Evolutionary conservation across 2,888 invertebrate genomes (phyloP).

Genomic region (Archips crataeganus): DNA sequence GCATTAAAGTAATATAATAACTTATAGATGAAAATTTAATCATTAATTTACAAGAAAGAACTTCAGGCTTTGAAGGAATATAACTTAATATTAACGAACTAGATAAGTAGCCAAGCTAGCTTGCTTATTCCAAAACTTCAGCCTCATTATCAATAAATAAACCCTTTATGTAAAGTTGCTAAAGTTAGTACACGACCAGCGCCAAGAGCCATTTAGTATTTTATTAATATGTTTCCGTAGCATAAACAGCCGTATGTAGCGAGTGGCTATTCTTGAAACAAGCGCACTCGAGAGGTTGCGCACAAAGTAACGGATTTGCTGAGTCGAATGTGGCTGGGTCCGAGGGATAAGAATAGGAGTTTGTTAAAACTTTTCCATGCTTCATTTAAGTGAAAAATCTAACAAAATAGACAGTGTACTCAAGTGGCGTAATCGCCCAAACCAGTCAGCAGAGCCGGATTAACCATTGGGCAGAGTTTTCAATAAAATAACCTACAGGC

Average conservation of each 20-base stretch:
- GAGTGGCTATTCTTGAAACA: constrained; percentile 49
- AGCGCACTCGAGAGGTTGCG: constrained; percentile 48
- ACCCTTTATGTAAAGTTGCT: constrained; percentile 24
- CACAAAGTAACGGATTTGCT: constrained; percentile 43
- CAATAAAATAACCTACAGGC: too few relatives aligned
- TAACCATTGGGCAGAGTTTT: too few relatives aligned
- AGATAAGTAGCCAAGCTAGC: not conserved
- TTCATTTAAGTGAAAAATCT: not conserved
- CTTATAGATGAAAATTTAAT: too few relatives aligned
- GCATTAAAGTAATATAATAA: too few relatives aligned
- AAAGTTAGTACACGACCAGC: constrained; percentile 33
- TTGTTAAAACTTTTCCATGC: not conserved
- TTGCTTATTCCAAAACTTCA: constrained; percentile 7
- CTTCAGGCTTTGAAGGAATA: not conserved
- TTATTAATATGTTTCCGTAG: constrained; percentile 39
- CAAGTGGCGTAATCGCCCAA: too few relatives aligned
- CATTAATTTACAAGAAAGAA: too few relatives aligned
- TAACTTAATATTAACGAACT: not conserved
- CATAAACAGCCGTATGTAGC: constrained; percentile 34
- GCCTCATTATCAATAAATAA: constrained; percentile 27
- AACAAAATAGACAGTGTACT: too few relatives aligned
- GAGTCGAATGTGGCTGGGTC: constrained; percentile 33
- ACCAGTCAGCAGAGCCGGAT: too few relatives aligned
- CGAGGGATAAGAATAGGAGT: constrained; percentile 9
- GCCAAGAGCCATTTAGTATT: constrained; percentile 38